These are phyloP conservation scores for Synergus umbraculus DNA, from an alignment of 2,888 invertebrate species.

Conservation along the genomic window DNA sequence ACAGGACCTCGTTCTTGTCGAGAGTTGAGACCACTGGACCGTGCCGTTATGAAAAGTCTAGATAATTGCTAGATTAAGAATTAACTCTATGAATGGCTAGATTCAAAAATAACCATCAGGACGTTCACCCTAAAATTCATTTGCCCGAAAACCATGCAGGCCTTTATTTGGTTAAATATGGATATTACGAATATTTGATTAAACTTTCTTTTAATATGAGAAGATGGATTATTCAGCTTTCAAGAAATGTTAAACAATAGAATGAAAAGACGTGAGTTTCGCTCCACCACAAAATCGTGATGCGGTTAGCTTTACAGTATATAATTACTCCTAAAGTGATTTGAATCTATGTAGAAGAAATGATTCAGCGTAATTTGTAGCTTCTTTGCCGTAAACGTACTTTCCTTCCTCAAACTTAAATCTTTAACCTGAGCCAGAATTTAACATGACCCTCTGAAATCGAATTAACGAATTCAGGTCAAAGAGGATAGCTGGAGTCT, in stretches of 20 bases:
- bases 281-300: not conserved
- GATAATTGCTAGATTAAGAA: slow-evolving; percentile 24
- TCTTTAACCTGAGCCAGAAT: not conserved
- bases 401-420: not conserved
- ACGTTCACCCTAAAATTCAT: not conserved
- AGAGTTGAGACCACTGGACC: slow-evolving; percentile 14
- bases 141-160: not conserved
- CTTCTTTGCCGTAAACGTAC: not conserved
- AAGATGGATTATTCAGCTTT: not conserved
- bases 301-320: not conserved
- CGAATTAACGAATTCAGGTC: not conserved
- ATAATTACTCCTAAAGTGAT: not conserved
- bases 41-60: slow-evolving; percentile 31
- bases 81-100: not conserved
- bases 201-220: not conserved
- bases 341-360: not conserved
- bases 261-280: not conserved
- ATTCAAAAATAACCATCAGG: not conserved
- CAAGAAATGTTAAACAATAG: no score
- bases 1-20: slow-evolving; percentile 3
- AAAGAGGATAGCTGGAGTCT: not conserved
- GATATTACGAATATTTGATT: not conserved
- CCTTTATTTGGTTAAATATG: not conserved
- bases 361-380: not conserved
- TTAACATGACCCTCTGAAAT: not conserved